Percentiles rank a stretch among this genome's conserved stretches.
Conservation (phyloP, 2,797 vertebrate species). For the Girardinus metallicus region DNA sequence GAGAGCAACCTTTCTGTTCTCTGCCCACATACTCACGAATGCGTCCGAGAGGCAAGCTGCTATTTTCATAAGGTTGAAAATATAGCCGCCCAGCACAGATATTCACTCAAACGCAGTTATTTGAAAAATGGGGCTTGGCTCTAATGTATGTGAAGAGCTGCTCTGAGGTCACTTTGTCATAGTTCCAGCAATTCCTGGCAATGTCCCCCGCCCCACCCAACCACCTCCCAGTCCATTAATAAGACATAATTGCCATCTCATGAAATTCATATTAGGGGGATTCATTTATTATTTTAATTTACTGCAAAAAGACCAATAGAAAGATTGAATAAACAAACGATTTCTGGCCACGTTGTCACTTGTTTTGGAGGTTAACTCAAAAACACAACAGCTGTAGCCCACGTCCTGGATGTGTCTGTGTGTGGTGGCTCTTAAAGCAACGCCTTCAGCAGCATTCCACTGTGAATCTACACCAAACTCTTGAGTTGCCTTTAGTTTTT, state of each 20-base stretch:
- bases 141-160: neutral
- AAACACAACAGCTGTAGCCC: neutral
- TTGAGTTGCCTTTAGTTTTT: neutral
- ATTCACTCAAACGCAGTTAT: neutral
- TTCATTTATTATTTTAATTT: neutral
- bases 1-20: slow-evolving; percentile 48
- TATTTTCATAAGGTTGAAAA: slow-evolving; percentile 42
- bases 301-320: too few relatives aligned
- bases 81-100: slow-evolving; percentile 9
- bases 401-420: neutral
- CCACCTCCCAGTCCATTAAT: neutral
- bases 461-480: neutral
- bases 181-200: neutral
- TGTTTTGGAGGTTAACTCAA: neutral
- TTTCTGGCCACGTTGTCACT: neutral
- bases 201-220: neutral
- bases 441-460: neutral
- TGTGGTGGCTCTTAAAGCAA: neutral
- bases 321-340: neutral
- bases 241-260: neutral
- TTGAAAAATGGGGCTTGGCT: neutral
- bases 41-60: slow-evolving; percentile 39
- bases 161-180: neutral
- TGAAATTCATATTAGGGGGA: neutral
- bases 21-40: slow-evolving; percentile 44